Percentiles rank a stretch among this genome's conserved stretches.
Conservation (phyloP, 2,888 invertebrate genomes). For the Drosophila parthenogenetica region DNA sequence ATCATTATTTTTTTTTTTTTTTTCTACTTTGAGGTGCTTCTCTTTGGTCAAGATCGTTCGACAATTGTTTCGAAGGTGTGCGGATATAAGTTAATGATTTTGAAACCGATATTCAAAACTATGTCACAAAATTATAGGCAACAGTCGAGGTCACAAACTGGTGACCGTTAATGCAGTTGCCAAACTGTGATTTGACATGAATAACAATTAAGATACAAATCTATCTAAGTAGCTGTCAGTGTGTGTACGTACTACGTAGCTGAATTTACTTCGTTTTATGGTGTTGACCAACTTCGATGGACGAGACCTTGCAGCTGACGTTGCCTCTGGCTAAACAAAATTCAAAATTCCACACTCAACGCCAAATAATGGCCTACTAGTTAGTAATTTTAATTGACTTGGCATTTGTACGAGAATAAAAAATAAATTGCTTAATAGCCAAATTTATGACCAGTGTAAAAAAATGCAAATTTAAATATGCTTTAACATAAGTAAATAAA, state of each 20-base stretch:
- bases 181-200: constrained; percentile 57
- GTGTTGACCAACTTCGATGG: constrained; percentile 65
- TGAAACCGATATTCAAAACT: constrained; percentile 13
- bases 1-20: neutral
- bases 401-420: constrained; percentile 25
- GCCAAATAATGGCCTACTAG: constrained; percentile 30
- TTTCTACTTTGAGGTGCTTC: neutral
- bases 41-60: constrained; percentile 38
- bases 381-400: constrained; percentile 55
- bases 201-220: constrained; percentile 49
- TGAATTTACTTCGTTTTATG: constrained; percentile 57
- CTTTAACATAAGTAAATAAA: neutral
- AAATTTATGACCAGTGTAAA: constrained; percentile 6
- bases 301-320: constrained; percentile 65
- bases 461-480: neutral
- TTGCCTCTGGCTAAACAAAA: constrained; percentile 41
- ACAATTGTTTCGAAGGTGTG: constrained; percentile 28
- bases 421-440: constrained; percentile 31
- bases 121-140: constrained; percentile 14
- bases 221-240: constrained; percentile 11
- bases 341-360: constrained; percentile 51
- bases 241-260: constrained; percentile 8
- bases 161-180: constrained; percentile 67
- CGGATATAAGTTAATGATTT: constrained; percentile 47
- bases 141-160: constrained; percentile 48